A percentile compares a stretch with the other conserved stretches of the same genome.
phyloP scores from a whole-genome alignment of 2,113 vertebrate species.

The Cheilinus undulatus region DNA sequence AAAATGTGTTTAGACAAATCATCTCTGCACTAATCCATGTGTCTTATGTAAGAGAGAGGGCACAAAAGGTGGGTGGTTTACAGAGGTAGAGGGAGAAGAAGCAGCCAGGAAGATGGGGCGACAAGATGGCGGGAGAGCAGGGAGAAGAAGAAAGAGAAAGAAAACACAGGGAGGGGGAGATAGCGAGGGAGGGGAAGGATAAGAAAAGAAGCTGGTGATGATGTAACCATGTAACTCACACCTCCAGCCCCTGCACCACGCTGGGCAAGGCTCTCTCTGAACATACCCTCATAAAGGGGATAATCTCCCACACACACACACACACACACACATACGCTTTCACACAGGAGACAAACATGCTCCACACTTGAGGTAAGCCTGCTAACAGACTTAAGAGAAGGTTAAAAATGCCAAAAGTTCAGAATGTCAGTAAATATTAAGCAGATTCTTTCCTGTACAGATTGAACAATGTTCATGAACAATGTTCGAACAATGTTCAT shows the following conservation, averaged over 20 bases:
- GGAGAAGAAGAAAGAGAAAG: constrained; percentile 14
- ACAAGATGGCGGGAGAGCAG: neutral
- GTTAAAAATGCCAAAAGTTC: neutral
- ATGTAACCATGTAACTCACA: constrained; percentile 62
- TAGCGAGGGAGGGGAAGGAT: constrained; percentile 28
- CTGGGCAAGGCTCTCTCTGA: constrained; percentile 40
- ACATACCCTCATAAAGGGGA: constrained; percentile 43
- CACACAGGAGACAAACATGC: constrained; percentile 17
- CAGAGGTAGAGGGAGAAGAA: constrained; percentile 23
- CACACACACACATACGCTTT: constrained; percentile 25
- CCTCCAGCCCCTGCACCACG: constrained; percentile 40
- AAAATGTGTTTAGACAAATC: constrained; percentile 24
- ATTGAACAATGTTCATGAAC: too few species aligned
- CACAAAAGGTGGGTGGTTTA: constrained; percentile 38
- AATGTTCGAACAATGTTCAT: too few species aligned
- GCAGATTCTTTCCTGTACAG: neutral
- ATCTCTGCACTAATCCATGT: constrained; percentile 29
- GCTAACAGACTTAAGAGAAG: neutral
- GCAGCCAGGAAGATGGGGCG: constrained; percentile 24
- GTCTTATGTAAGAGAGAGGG: constrained; percentile 62
- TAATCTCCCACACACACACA: constrained; percentile 47
- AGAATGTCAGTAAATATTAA: neutral
- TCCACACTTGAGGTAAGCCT: constrained; percentile 15
- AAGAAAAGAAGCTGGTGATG: constrained; percentile 61
- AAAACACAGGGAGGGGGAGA: constrained; percentile 5